A percentile compares a stretch with the other conserved stretches of the same genome.
These are phyloP conservation scores for Muricea muricata DNA, from an alignment of 92 coral and sea anemone genomes.

Conservation along the genomic window DNA sequence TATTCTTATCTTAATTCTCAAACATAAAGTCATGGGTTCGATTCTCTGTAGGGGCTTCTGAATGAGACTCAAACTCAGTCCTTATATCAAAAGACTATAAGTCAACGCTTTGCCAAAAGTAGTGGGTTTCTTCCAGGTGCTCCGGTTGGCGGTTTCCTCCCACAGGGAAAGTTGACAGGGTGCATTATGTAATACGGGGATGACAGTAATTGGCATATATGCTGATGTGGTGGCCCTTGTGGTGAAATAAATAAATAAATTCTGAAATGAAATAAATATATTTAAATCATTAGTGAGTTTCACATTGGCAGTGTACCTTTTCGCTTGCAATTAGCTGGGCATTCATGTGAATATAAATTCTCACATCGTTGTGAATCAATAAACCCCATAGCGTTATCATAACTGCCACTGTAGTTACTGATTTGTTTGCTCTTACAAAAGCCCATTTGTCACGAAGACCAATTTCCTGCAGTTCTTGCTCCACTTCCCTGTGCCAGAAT, in stretches of 20 bases:
- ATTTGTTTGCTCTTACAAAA: not conserved
- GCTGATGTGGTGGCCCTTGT: too few species aligned
- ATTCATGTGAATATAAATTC: constrained; percentile 24
- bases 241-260: not conserved
- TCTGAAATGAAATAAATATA: not conserved
- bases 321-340: constrained; percentile 29
- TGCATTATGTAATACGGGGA: too few species aligned
- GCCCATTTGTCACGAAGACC: constrained; percentile 36
- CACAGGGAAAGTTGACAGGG: too few species aligned
- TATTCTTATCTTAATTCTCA: not conserved
- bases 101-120: too few species aligned
- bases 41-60: not conserved
- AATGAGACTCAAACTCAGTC: not conserved
- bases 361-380: constrained; percentile 36
- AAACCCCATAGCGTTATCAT: constrained; percentile 42
- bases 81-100: too few species aligned
- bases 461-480: constrained; percentile 33
- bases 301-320: constrained; percentile 10
- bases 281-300: not conserved
- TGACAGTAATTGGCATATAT: too few species aligned
- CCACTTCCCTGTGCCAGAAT: constrained; percentile 38
- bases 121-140: not conserved
- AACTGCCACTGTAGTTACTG: constrained; percentile 2
- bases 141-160: too few species aligned
- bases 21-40: not conserved